These are phyloP conservation scores for Zelostemma sp. DNA, from an alignment of 1,140 invertebrate genomes.

Conservation along the genomic window DNA sequence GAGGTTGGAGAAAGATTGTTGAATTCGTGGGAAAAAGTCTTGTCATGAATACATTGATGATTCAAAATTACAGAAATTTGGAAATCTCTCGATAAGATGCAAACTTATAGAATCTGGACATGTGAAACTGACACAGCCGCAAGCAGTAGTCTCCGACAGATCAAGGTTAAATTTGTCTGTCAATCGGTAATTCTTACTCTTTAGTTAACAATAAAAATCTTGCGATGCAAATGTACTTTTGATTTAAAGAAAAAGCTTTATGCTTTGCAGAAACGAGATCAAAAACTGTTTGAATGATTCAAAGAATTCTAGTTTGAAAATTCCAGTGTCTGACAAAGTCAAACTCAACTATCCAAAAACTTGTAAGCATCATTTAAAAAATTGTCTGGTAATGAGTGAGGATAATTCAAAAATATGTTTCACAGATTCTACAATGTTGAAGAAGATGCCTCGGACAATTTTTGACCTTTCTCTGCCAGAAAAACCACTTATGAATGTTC, in stretches of 20 bases:
- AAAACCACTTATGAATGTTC: constrained; percentile 61
- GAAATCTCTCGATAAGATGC: too few species aligned
- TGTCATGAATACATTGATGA: too few species aligned
- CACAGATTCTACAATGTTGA: constrained; percentile 58
- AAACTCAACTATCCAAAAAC: constrained; percentile 16
- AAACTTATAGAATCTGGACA: constrained; percentile 49
- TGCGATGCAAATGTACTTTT: not conserved
- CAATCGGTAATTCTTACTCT: constrained; percentile 20
- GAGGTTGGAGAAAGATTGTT: constrained; percentile 50
- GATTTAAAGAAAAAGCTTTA: constrained; percentile 7
- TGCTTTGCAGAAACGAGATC: not conserved
- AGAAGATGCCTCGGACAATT: constrained; percentile 53
- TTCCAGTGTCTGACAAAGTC: constrained; percentile 7
- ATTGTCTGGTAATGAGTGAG: not conserved
- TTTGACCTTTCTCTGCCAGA: constrained; percentile 56
- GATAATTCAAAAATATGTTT: constrained; percentile 21
- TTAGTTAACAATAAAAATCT: constrained; percentile 5
- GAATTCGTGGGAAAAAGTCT: too few species aligned
- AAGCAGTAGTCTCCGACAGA: constrained; percentile 15
- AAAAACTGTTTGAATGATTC: not conserved
- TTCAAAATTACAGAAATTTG: too few species aligned
- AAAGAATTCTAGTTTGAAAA: constrained; percentile 1
- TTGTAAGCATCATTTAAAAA: constrained; percentile 7
- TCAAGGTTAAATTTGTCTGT: constrained; percentile 22
- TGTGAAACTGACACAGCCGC: constrained; percentile 57